phyloP scores from a whole-genome alignment of 2,797 vertebrate genomes.

The Heteromormyrus szaboi region DNA sequence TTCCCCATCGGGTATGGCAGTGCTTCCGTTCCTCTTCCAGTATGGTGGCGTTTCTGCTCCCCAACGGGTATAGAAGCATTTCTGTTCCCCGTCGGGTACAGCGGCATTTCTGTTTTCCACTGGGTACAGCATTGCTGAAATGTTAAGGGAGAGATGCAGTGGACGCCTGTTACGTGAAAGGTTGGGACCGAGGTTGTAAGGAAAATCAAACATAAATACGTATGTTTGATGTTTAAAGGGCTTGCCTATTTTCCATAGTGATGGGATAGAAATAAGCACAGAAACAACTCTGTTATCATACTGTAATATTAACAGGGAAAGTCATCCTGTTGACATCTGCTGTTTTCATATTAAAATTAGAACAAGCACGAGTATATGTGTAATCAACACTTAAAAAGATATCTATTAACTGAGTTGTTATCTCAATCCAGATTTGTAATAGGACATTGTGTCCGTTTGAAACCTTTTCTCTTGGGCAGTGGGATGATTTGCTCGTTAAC shows the following conservation, averaged over 20 bases:
- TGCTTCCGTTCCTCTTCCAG: background rate
- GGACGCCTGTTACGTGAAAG: background rate
- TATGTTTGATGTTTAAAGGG: background rate
- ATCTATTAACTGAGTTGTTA: slow-evolving; percentile 19
- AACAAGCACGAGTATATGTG: slow-evolving; percentile 6
- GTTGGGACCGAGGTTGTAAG: background rate
- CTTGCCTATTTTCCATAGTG: background rate
- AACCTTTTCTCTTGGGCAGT: background rate
- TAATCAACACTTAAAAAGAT: background rate
- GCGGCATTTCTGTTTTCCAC: background rate
- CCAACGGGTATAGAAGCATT: background rate
- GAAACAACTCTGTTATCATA: background rate
- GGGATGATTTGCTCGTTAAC: background rate
- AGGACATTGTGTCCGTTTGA: background rate
- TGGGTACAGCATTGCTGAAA: background rate
- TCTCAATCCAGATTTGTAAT: slow-evolving; percentile 12
- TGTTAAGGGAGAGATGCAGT: background rate
- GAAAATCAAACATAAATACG: background rate
- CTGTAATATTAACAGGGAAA: slow-evolving; percentile 14
- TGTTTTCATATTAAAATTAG: slow-evolving; percentile 6
- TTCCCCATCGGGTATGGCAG: background rate
- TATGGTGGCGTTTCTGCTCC: background rate
- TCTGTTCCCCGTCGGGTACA: background rate
- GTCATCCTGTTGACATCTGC: background rate
- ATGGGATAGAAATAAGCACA: background rate